phyloP scores from a whole-genome alignment of 92 coral and sea anemone genomes.

The Metridium senile region DNA sequence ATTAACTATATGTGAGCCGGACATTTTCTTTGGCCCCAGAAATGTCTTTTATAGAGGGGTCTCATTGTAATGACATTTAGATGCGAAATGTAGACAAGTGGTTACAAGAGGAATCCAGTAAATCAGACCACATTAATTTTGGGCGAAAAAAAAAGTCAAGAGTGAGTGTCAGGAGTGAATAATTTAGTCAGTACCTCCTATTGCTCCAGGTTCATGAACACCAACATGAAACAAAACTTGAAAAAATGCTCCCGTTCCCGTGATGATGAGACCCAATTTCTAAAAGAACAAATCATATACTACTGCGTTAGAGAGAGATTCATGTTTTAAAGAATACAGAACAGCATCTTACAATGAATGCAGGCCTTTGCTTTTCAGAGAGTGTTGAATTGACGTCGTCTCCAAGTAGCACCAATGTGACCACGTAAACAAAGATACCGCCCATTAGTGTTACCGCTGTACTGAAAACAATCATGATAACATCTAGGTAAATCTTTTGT shows the following conservation, averaged over 20 bases:
- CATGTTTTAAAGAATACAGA: neutral
- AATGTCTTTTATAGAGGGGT: too few species aligned
- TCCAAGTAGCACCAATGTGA: conserved; percentile 67
- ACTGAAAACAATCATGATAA: conserved; percentile 19
- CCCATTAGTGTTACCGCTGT: conserved; percentile 64
- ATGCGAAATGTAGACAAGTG: too few species aligned
- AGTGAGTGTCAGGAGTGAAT: neutral
- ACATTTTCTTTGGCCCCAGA: too few species aligned
- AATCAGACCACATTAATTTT: too few species aligned
- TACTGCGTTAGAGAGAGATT: neutral
- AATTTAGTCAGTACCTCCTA: neutral
- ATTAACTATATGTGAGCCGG: too few species aligned
- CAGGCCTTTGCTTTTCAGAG: conserved; percentile 57
- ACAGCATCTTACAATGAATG: conserved; percentile 64
- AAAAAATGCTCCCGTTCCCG: conserved; percentile 57
- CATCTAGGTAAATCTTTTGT: too few species aligned
- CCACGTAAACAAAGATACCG: conserved; percentile 69
- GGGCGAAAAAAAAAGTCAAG: too few species aligned
- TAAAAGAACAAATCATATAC: conserved; percentile 20
- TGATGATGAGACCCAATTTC: conserved; percentile 55
- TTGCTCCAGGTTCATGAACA: conserved; percentile 41
- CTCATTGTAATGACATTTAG: too few species aligned
- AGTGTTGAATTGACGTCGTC: conserved; percentile 42
- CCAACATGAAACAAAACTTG: conserved; percentile 68
- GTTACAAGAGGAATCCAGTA: too few species aligned